Evolutionary conservation across 2,888 invertebrate species (phyloP).

Genomic region (Neocrepidodera transversa): DNA sequence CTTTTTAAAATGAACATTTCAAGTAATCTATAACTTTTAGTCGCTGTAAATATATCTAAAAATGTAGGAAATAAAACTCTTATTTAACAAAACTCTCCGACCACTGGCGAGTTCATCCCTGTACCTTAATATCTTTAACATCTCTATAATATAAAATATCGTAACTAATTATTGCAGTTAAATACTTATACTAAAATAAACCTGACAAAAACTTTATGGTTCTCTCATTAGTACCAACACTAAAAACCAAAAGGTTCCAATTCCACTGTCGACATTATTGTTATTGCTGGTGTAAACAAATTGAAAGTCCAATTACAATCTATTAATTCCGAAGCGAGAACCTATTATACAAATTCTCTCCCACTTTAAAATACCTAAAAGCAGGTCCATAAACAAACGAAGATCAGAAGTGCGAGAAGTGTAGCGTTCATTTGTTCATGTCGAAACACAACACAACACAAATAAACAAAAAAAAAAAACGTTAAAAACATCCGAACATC

Average conservation of each 20-base stretch:
- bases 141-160: too few relatives aligned
- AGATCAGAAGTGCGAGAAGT: constrained; percentile 57
- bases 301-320: constrained; percentile 41
- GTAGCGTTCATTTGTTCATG: constrained; percentile 60
- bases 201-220: constrained; percentile 1
- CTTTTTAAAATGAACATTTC: too few relatives aligned
- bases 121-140: too few relatives aligned
- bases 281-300: constrained; percentile 36
- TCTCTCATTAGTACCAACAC: neutral
- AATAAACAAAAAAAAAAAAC: constrained; percentile 52
- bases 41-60: too few relatives aligned
- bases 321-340: constrained; percentile 38
- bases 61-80: too few relatives aligned
- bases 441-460: constrained; percentile 58
- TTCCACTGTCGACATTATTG: constrained; percentile 21
- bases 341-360: constrained; percentile 42
- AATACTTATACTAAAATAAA: too few relatives aligned
- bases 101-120: too few relatives aligned
- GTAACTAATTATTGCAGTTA: too few relatives aligned
- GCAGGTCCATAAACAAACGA: constrained; percentile 53
- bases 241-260: constrained; percentile 10
- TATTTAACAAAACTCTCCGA: too few relatives aligned
- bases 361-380: constrained; percentile 43
- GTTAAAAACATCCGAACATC: constrained; percentile 60
- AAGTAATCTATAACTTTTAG: too few relatives aligned